Conservation (phyloP, 2,797 vertebrate species). For the Megalops cyprinoides region DNA sequence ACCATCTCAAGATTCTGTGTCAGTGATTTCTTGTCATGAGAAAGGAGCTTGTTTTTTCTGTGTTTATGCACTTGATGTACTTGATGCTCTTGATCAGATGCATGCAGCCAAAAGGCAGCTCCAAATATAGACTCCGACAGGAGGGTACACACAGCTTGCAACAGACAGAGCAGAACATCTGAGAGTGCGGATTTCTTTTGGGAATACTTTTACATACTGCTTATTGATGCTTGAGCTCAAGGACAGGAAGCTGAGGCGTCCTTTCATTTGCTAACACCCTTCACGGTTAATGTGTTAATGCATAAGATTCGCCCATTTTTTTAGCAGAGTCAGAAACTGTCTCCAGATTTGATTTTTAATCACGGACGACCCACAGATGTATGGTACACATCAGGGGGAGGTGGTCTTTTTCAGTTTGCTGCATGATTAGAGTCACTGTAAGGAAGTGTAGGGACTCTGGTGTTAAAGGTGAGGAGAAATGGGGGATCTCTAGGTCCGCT, state of each 20-base stretch:
- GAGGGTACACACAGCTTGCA: background rate
- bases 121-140: conserved; percentile 19
- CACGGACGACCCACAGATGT: background rate
- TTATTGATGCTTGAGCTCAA: background rate
- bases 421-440: background rate
- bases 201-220: conserved; percentile 5
- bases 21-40: background rate
- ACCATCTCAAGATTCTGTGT: background rate
- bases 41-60: background rate
- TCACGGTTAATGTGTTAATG: background rate
- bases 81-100: background rate
- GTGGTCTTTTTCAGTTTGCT: background rate
- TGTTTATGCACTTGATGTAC: background rate
- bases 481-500: background rate
- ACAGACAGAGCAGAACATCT: conserved; percentile 16
- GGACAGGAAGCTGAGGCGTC: background rate
- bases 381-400: background rate
- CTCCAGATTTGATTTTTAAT: background rate
- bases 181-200: background rate
- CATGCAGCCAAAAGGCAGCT: conserved; percentile 26
- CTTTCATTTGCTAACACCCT: background rate
- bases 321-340: background rate
- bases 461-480: background rate
- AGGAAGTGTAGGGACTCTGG: background rate
- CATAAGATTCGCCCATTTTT: background rate